Evolutionary conservation across 2,113 vertebrate species (phyloP), one percentile per base, ranked within the genome.

Genomic region (Pachycephala philippinensis): DNA sequence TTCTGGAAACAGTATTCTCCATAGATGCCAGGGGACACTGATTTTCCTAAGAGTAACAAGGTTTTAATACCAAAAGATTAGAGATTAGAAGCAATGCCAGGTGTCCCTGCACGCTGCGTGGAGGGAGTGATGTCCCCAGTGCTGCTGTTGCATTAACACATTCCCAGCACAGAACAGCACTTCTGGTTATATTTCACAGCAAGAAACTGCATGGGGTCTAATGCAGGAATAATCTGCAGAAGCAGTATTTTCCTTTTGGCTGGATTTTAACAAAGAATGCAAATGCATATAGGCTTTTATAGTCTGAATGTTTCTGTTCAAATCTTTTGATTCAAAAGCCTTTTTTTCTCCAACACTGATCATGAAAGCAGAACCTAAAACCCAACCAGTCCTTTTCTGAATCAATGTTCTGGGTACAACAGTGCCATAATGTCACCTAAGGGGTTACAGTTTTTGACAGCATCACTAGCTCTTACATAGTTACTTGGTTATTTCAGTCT

Each of bases 161-260:
- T 74, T 72, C 68, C 64, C 69, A 66, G 33, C 12, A 27, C 40
- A 72, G 40, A 85, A 45, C n/a, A 64, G 60, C 54, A 74, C 84
- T 79, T 47, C 37, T 47, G 87, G 75, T 35, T 89, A 14, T 20
- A 79, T n/a, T 52, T 49, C 63, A 65, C 42, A 59, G 57, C 37
- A 77, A 50, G 79, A 76, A 52, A 79, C 54, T 49, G 86, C 30
- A 5, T 0, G 19, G 13, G 45, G 50, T 23, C 33, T 84, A 39
- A 75, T 35, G 77, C 0, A 0, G 50, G 56, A 91, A 53, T 63
- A 82, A 94, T 84, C 80, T 68, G n/a, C 57, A 93, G 61, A 35
- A 75, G 88, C 63, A 81, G 42, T 70, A 44, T 91, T 97, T 97
- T 95, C 90, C 95, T 94, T 95, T 75, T 5, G 27, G 60, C 22